Base-by-base conservation (phyloP, 2,888 invertebrate species). In the Andrena hattorfiana region DNA sequence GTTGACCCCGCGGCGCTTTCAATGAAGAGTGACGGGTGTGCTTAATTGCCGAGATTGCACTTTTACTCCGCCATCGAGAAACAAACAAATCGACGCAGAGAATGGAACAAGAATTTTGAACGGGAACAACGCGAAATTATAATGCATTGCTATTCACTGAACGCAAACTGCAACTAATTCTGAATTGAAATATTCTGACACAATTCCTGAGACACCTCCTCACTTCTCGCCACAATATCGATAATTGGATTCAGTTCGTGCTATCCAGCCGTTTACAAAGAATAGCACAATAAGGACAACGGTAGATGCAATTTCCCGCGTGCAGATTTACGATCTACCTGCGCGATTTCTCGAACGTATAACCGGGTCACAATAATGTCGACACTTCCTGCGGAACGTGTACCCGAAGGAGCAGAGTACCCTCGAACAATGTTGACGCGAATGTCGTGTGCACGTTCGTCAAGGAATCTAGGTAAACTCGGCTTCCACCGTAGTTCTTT, bases 301-400 rank as follows among this genome's bases (percentile, higher is more conserved):
- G 69, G 70, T 51, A 73, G 84, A 77, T 81, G 85, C 77, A 85
- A 85, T 84, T 84, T 84, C 84, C 84, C 80, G 84, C 67, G 26
- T 35, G 73, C 70, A 74, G 71, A 80, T 77, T 84, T 77, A 84
- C 74, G 81, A 85, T 84, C 70, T 30, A 26, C 70, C 49, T 49
- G 51, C 51, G 64, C 68, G 84, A 84, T 84, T 78, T 79, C 84
- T 76, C 79, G 70, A 83, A 77, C 73, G 83, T 83, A 82, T 77
- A 83, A 83, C 71, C 74, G 67, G 72, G 83, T 70, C 83, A 73
- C 66, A 73, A 76, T 83, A 59, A 68, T 84, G 83, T 84, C 83
- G 83, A 83, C 83, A 84, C 78, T 83, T 84, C 83, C 83, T 83
- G 83, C 83, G 78, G 83, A 83, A 83, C 84, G 77, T 60, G 56